phyloP scores from a whole-genome alignment of 2,888 invertebrate species.

The Xestobium rufovillosum region DNA sequence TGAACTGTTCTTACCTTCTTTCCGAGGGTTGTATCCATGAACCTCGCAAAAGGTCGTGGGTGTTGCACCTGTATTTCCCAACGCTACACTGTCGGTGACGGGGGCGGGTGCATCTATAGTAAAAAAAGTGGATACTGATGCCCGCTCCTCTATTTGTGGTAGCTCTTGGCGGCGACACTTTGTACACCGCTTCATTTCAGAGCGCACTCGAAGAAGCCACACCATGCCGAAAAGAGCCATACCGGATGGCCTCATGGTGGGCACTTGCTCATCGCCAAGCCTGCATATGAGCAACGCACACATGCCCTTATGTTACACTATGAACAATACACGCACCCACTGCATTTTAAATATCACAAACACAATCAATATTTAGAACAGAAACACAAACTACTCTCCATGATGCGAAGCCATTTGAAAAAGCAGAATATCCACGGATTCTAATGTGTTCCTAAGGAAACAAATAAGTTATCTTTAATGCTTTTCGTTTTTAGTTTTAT shows the following conservation, averaged over 20 bases:
- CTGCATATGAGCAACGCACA: no score
- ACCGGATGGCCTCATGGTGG: constrained; percentile 45
- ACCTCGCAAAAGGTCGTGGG: constrained; percentile 53
- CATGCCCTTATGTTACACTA: no score
- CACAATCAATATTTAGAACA: no score
- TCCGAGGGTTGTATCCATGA: constrained; percentile 50
- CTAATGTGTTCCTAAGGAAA: no score
- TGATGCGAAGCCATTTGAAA: no score
- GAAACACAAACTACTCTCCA: no score
- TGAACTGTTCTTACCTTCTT: constrained; percentile 45
- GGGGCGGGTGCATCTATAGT: constrained; percentile 44
- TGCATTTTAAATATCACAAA: no score
- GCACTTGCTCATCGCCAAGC: constrained; percentile 9
- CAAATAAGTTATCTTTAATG: no score
- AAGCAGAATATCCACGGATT: no score
- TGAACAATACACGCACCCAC: no score
- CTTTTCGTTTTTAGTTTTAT: no score
- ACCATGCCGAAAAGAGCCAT: constrained; percentile 84
- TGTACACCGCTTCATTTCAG: constrained; percentile 68
- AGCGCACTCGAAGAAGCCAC: constrained; percentile 74
- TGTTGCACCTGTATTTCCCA: constrained; percentile 16
- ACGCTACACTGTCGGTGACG: constrained; percentile 20
- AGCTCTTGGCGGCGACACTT: constrained; percentile 52
- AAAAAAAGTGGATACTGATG: constrained; percentile 44
- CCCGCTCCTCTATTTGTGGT: constrained; percentile 23